Evolutionary conservation across 2,797 vertebrate species (phyloP).

Genomic region (Pseudochromis fuscus): DNA sequence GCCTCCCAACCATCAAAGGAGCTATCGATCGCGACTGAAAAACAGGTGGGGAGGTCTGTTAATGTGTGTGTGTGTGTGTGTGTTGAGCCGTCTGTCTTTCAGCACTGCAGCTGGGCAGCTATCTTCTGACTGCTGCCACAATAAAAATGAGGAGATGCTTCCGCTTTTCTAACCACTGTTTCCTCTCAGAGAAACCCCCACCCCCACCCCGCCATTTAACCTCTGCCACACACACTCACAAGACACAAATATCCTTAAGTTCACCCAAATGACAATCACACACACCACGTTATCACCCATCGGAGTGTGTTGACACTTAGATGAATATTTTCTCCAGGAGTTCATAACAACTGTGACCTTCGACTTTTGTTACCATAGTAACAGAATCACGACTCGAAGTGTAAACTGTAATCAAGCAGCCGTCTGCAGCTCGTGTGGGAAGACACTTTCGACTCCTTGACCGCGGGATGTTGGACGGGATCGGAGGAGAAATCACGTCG

Average conservation of each 20-base stretch:
- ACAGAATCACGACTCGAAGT: neutral
- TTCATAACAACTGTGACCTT: constrained; percentile 24
- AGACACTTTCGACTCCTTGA: constrained; percentile 15
- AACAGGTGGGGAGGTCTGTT: constrained; percentile 67
- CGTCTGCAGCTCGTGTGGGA: constrained; percentile 33
- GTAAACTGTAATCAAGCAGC: constrained; percentile 33
- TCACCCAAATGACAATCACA: constrained; percentile 3
- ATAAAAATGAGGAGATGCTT: constrained; percentile 66
- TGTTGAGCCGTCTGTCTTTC: constrained; percentile 51
- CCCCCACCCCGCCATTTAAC: constrained; percentile 22
- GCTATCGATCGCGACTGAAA: constrained; percentile 49
- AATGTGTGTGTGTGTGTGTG: constrained; percentile 7
- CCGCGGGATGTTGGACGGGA: constrained; percentile 31
- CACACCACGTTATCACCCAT: neutral
- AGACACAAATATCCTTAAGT: constrained; percentile 2
- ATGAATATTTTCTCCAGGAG: neutral
- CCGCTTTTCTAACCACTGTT: constrained; percentile 67
- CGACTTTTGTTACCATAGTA: constrained; percentile 25
- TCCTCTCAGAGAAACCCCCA: constrained; percentile 52
- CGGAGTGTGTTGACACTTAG: neutral
- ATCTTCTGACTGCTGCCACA: constrained; percentile 52
- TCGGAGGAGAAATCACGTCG: constrained; percentile 53
- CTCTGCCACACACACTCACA: neutral
- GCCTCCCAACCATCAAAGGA: constrained; percentile 66
- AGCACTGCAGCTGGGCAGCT: constrained; percentile 70